Evolutionary conservation across 2,797 vertebrate species (phyloP), one percentile per base, ranked within the genome.

Genomic region (Champsocephalus esox): DNA sequence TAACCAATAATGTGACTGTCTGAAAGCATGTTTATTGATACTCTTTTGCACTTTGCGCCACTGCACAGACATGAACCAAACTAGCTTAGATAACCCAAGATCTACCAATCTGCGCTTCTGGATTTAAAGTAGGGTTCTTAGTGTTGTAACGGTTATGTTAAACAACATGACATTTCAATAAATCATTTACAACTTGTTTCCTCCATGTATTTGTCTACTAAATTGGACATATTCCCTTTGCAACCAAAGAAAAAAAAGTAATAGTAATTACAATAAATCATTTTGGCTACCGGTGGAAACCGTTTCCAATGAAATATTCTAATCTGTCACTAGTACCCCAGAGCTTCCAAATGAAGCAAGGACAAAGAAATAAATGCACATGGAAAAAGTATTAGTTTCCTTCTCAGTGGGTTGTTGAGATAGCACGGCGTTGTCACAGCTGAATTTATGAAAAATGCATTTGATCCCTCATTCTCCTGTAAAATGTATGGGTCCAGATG

Each of bases 401-500:
- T 56, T 56, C 73, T 75, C 83, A 66, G 71, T 52, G 50, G 56
- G 60, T 73, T 6, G 70, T 67, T 48, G 71, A 76, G 73, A 72
- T 46, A 67, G 59, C 78, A 46, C 45, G 34, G 78, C 84, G 86
- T 86, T 85, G 83, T 88, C 84, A 82, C 74, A 86, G 87, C 86
- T 86, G 79, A 89, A 83, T 56, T 77, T 79, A 80, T 85, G 87
- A 87, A 87, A 87, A 85, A 89, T 88, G 74, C 24, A 87, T 89
- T 78, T 75, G 79, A 82, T 80, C 81, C 77, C 78, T 59, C 73
- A 56, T 78, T 79, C 79, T 79, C 41, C 75, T 88, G 88, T 66
- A 80, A 84, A 88, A 89, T 83, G 74, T 74, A 84, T 84, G 21
- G 80, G 81, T 55, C 55, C 84, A 81, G 87, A 82, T 88, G 75